Percentiles rank a stretch among this genome's conserved stretches.
These are phyloP conservation scores for Prunella fulvescens DNA, from an alignment of 2,113 vertebrate species.

Conservation along the genomic window DNA sequence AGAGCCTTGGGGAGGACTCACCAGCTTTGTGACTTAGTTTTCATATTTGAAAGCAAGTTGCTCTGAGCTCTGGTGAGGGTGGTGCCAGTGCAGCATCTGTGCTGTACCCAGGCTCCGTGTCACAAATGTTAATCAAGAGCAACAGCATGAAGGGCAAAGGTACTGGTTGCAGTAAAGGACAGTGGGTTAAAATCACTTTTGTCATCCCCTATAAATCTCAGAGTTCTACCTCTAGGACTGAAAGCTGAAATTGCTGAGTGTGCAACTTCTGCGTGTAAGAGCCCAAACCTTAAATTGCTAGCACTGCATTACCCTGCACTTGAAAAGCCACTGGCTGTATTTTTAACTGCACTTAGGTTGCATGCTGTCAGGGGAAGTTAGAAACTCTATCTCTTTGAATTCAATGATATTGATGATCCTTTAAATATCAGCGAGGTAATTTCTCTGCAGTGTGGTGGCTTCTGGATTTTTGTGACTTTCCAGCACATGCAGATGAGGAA, in stretches of 20 bases:
- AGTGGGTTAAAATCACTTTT: conserved; percentile 14
- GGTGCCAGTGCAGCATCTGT: neutral
- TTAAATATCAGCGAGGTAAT: neutral
- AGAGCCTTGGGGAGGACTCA: neutral
- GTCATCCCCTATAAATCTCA: conserved; percentile 32
- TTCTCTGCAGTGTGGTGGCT: neutral
- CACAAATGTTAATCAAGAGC: neutral
- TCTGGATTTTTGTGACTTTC: neutral
- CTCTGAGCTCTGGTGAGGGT: neutral
- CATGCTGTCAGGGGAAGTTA: conserved; percentile 22
- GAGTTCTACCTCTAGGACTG: neutral
- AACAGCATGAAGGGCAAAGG: conserved; percentile 6
- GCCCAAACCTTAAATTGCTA: conserved; percentile 1
- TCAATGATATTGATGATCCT: neutral
- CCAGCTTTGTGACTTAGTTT: neutral
- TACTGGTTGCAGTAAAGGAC: neutral
- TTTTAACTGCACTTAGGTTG: conserved; percentile 56
- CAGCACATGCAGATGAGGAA: neutral
- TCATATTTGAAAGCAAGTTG: fast-evolving
- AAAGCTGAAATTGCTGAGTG: conserved; percentile 10
- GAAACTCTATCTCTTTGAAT: conserved; percentile 19
- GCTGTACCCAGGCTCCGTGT: neutral
- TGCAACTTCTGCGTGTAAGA: neutral
- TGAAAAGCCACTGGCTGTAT: conserved; percentile 27
- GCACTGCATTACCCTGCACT: conserved; percentile 3